Conservation (phyloP, 2,888 invertebrate species). For the Argyra leucocephala region DNA sequence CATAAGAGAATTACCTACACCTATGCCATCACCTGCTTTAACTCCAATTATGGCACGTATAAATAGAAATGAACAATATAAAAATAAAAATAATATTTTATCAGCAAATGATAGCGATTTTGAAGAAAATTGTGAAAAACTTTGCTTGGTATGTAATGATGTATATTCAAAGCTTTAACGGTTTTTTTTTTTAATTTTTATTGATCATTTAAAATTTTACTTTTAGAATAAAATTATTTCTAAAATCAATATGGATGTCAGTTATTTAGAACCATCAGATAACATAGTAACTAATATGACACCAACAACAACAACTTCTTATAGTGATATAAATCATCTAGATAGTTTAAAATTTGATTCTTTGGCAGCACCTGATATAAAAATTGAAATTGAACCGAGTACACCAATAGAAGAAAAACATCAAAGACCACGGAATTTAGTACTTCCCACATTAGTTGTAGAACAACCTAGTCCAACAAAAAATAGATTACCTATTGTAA, state of each 20-base stretch:
- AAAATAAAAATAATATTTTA: background rate
- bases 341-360: background rate
- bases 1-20: constrained; percentile 67
- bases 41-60: constrained; percentile 53
- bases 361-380: constrained; percentile 26
- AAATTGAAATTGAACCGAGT: constrained; percentile 34
- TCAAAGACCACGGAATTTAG: constrained; percentile 44
- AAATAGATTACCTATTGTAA: constrained; percentile 41
- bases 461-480: constrained; percentile 62
- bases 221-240: background rate
- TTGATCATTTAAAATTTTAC: too few relatives aligned
- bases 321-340: constrained; percentile 11
- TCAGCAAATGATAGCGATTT: background rate
- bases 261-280: background rate
- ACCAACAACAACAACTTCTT: constrained; percentile 16
- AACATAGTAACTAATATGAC: constrained; percentile 3
- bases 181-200: background rate
- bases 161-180: background rate
- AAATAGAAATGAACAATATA: background rate
- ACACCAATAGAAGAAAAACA: constrained; percentile 31
- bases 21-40: constrained; percentile 59
- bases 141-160: background rate
- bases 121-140: background rate
- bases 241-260: background rate
- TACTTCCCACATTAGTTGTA: constrained; percentile 56